Evolutionary conservation across 2,888 invertebrate species (phyloP).

Genomic region (Epinotia bilunana): DNA sequence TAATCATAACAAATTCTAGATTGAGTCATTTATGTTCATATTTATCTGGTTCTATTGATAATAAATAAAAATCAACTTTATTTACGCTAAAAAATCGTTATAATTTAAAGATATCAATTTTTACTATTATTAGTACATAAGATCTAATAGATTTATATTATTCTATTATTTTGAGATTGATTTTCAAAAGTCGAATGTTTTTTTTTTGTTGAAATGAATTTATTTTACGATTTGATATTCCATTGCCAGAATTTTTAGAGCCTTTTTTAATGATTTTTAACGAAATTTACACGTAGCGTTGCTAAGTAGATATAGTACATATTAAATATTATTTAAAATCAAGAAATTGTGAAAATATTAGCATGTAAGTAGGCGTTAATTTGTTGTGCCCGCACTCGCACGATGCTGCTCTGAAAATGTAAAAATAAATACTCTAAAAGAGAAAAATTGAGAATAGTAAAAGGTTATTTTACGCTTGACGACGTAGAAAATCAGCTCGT

Average conservation of each 20-base stretch:
- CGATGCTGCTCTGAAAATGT: background rate
- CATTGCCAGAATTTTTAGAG: slow-evolving; percentile 17
- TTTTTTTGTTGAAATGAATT: background rate
- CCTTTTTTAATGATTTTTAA: slow-evolving; percentile 17
- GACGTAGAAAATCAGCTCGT: too few relatives aligned
- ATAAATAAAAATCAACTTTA: background rate
- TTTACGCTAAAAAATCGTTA: background rate
- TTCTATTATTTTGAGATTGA: slow-evolving; percentile 7
- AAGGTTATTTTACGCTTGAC: too few relatives aligned
- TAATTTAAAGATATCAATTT: background rate
- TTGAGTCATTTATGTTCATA: background rate
- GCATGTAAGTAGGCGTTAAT: slow-evolving; percentile 25
- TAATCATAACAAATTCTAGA: slow-evolving; percentile 9
- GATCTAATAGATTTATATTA: background rate
- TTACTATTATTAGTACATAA: slow-evolving; percentile 11
- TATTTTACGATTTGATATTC: slow-evolving; percentile 8
- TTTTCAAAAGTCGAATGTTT: background rate
- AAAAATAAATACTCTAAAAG: background rate
- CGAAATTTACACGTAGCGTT: background rate
- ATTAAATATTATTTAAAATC: slow-evolving; percentile 9
- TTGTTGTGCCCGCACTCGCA: slow-evolving; percentile 13
- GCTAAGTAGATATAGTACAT: slow-evolving; percentile 6
- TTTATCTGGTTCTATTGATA: background rate
- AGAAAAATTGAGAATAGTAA: too few relatives aligned
- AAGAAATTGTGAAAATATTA: slow-evolving; percentile 8